Evolutionary conservation across 2,888 invertebrate genomes (phyloP), one percentile per base, ranked within the genome.

Genomic region (Leptinotarsa peninsularis): DNA sequence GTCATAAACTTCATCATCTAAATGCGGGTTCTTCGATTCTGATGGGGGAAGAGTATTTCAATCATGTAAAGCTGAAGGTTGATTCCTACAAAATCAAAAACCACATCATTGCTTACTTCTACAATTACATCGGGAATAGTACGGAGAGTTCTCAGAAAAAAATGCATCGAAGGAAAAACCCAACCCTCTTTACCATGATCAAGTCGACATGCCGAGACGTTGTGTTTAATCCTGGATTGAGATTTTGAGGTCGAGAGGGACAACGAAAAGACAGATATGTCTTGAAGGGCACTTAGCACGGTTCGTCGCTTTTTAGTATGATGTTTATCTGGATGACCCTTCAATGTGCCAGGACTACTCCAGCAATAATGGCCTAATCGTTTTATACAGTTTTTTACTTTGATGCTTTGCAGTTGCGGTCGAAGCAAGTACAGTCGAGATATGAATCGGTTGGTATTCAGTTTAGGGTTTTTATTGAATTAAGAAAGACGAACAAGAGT

Each of bases 241-340:
- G 72, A 66, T 72, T 72, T 72, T n/a, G 66, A 73, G 76, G 73
- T 73, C 73, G 71, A 73, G 67, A 73, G 71, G 72, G 76, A 72
- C 76, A 66, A 56, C 66, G 49, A 70, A 73, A 72, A 75, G 75
- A 75, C 75, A 75, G 77, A 75, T 75, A 70, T 63, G 71, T 60
- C 76, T 76, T 63, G 52, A 72, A 76, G 78, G 74, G 72, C 76
- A 74, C 76, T 74, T 68, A 68, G 56, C 71, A 58, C 67, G 71
- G 72, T 71, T 69, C 50, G 73, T 56, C 74, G 73, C 77, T 74
- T 79, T 74, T 73, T 75, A 69, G 72, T 69, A 72, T 68, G 72
- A 75, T 76, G 77, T 71, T 73, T 79, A 74, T 77, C 77, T 74
- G 54, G 74, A 76, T 75, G 72, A 71, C 74, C 75, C 76, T 76